A percentile compares a stretch with the other conserved stretches of the same genome.
phyloP scores from a whole-genome alignment of 2,797 vertebrate species.

The Florisuga fusca region DNA sequence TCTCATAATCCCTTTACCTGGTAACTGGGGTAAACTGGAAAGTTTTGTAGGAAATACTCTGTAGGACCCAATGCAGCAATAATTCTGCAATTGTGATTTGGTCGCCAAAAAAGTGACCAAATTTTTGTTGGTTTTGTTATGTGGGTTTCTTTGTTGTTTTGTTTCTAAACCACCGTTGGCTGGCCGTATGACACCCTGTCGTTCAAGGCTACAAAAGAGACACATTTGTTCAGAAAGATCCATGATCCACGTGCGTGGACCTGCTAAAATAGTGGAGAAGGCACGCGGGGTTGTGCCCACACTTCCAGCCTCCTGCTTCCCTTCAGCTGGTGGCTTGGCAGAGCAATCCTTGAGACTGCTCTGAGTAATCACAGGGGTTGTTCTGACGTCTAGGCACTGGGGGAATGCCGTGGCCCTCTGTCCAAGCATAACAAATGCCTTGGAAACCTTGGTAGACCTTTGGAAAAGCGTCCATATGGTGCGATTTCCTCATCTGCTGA shows the following conservation, averaged over 20 bases:
- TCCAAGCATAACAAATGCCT: background rate
- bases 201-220: background rate
- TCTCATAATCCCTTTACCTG: background rate
- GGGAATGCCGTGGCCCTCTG: background rate
- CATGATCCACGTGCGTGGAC: background rate
- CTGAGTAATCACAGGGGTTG: background rate
- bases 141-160: no score
- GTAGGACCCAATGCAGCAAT: background rate
- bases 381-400: background rate
- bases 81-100: background rate
- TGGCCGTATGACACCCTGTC: background rate
- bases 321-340: accelerated
- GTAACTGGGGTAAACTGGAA: background rate
- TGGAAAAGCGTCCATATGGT: background rate
- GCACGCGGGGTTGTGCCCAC: accelerated
- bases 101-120: background rate
- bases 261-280: background rate
- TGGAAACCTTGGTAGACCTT: background rate
- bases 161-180: background rate
- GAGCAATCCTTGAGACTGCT: background rate
- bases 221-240: background rate
- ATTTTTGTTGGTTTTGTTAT: background rate
- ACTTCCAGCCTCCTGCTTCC: background rate
- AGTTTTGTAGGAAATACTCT: background rate
- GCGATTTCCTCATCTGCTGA: background rate